Conservation (phyloP, 2,113 vertebrate genomes). For the Hippocampus guttulatus region DNA sequence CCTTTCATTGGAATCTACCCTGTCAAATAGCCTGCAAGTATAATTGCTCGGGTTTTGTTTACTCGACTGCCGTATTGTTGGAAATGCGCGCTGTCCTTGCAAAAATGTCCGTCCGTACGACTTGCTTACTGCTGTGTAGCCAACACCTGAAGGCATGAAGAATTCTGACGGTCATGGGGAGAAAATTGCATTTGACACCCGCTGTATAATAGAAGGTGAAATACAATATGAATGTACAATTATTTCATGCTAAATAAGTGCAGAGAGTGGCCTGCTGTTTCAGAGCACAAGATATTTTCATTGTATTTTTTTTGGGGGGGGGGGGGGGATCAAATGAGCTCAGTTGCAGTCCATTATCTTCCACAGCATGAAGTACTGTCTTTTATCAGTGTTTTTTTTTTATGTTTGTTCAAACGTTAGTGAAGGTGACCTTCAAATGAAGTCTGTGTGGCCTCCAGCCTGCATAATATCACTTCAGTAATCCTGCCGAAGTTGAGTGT, state of each 20-base stretch:
- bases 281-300: conserved; percentile 14
- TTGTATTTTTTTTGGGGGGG: background rate
- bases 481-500: conserved; percentile 40
- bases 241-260: conserved; percentile 56
- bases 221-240: conserved; percentile 61
- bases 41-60: conserved; percentile 39
- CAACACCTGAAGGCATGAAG: conserved; percentile 7
- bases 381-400: conserved; percentile 46
- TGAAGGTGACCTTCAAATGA: conserved; percentile 71
- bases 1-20: conserved; percentile 45
- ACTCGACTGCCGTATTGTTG: conserved; percentile 22
- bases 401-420: conserved; percentile 54
- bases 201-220: conserved; percentile 38
- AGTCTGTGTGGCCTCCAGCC: conserved; percentile 51
- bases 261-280: conserved; percentile 47
- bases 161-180: background rate
- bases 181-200: conserved; percentile 19
- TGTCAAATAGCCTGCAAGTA: conserved; percentile 34
- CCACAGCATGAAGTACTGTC: conserved; percentile 57
- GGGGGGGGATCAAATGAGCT: conserved; percentile 78
- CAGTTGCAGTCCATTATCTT: conserved; percentile 73
- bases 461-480: conserved; percentile 46
- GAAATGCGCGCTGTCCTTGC: conserved; percentile 17
- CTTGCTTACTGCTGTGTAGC: conserved; percentile 4
- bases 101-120: conserved; percentile 8